These are phyloP conservation scores for Venustoraphidia nigricollis DNA, from an alignment of 2,888 invertebrate species.

Conservation along the genomic window DNA sequence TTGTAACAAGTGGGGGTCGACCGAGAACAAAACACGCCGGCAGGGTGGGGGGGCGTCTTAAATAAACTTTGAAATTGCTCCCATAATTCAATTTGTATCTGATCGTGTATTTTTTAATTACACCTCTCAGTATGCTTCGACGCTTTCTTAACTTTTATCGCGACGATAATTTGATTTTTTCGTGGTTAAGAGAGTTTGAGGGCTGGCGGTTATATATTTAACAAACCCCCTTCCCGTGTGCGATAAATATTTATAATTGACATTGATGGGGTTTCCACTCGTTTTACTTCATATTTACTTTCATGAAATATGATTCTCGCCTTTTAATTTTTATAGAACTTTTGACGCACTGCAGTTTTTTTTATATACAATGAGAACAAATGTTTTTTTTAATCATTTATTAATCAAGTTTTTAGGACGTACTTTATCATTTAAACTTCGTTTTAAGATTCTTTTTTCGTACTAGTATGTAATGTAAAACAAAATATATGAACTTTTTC, in stretches of 20 bases:
- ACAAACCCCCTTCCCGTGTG: constrained; percentile 4
- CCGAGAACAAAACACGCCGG: background rate
- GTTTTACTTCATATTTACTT: no score
- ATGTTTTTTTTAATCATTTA: no score
- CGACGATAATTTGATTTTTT: constrained; percentile 7
- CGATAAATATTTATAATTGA: constrained; percentile 7
- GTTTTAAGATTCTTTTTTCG: no score
- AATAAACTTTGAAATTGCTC: constrained; percentile 28
- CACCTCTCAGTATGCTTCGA: constrained; percentile 19
- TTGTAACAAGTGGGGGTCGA: no score
- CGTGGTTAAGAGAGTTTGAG: constrained; percentile 4
- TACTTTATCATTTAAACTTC: no score
- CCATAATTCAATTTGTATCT: constrained; percentile 30
- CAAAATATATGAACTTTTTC: no score
- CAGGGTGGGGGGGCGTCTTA: constrained; percentile 14
- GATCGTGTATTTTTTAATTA: constrained; percentile 31
- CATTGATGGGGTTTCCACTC: constrained; percentile 2
- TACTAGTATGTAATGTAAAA: no score
- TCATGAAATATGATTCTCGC: no score
- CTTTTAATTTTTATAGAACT: no score
- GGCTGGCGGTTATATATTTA: background rate
- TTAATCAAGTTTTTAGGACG: no score
- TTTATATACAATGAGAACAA: no score
- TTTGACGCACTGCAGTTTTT: no score
- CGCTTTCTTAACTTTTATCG: constrained; percentile 6